Evolutionary conservation across 2,888 invertebrate species (phyloP).

Genomic region (Dromius quadrimaculatus): DNA sequence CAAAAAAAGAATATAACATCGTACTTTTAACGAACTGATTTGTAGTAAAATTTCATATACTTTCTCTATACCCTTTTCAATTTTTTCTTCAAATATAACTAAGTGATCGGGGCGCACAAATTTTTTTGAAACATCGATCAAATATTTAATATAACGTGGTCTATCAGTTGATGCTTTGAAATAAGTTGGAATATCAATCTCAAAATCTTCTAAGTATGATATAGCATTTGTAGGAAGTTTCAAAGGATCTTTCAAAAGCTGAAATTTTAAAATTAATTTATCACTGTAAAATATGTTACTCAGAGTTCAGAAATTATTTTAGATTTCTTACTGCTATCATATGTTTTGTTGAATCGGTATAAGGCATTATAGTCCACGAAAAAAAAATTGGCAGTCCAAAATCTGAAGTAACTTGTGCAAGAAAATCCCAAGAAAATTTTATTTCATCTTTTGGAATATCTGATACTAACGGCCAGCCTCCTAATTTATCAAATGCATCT

Average conservation of each 20-base stretch:
- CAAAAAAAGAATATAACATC: neutral
- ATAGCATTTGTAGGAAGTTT: slow-evolving; percentile 55
- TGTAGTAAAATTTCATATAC: slow-evolving; percentile 34
- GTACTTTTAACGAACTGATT: slow-evolving; percentile 8
- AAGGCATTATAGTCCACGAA: slow-evolving; percentile 60
- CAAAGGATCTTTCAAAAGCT: slow-evolving; percentile 57
- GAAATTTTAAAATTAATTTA: slow-evolving; percentile 11
- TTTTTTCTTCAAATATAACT: slow-evolving; percentile 21
- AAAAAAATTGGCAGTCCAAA: slow-evolving; percentile 65
- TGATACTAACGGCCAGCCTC: slow-evolving; percentile 62
- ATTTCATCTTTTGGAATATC: slow-evolving; percentile 32
- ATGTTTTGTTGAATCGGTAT: slow-evolving; percentile 60
- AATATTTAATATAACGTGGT: slow-evolving; percentile 54
- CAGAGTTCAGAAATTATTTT: neutral
- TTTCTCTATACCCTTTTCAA: slow-evolving; percentile 51
- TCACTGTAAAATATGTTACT: neutral
- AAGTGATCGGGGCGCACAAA: slow-evolving; percentile 6
- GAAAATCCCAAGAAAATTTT: slow-evolving; percentile 61
- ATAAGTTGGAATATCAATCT: slow-evolving; percentile 54
- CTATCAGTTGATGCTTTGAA: slow-evolving; percentile 17
- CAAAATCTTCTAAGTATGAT: slow-evolving; percentile 57
- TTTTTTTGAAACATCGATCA: slow-evolving; percentile 53
- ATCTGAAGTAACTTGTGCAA: slow-evolving; percentile 61
- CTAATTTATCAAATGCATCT: slow-evolving; percentile 59
- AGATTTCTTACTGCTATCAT: slow-evolving; percentile 61